Percentiles rank a stretch among this genome's conserved stretches.
phyloP scores from a whole-genome alignment of 2,888 invertebrate species.

The Macrophya annulata region DNA sequence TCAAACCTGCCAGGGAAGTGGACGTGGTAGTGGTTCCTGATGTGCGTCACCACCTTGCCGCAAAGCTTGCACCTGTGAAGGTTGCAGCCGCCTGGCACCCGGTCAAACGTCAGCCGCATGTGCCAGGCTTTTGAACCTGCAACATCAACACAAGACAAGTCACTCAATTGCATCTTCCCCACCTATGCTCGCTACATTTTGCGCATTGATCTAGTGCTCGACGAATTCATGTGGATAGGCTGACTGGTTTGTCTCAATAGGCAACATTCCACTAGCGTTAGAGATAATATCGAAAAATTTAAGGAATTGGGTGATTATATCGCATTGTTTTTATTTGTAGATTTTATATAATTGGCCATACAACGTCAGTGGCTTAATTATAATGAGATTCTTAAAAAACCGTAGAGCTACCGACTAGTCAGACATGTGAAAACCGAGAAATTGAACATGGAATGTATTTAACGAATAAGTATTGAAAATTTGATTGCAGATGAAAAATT shows the following conservation, averaged over 20 bases:
- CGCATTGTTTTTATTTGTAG: not conserved
- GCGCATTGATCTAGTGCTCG: constrained; percentile 39
- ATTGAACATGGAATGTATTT: not conserved
- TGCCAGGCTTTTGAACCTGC: constrained; percentile 97
- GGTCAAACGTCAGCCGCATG: constrained; percentile 97
- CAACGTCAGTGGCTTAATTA: not conserved
- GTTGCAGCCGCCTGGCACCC: constrained; percentile 95
- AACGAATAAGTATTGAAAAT: not conserved
- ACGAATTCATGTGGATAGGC: constrained; percentile 37
- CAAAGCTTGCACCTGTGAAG: constrained; percentile 96
- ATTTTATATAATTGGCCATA: not conserved
- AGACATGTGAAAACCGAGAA: not conserved
- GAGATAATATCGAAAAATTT: not conserved
- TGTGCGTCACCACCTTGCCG: constrained; percentile 97
- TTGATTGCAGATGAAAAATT: not conserved
- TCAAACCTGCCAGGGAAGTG: constrained; percentile 96
- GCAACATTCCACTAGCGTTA: not conserved
- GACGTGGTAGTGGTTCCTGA: constrained; percentile 96
- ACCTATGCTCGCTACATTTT: constrained; percentile 44
- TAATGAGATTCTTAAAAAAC: not conserved
- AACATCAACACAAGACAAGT: constrained; percentile 84
- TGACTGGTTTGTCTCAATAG: not conserved
- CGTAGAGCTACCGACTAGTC: not conserved
- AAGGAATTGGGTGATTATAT: not conserved
- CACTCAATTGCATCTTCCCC: constrained; percentile 78